Evolutionary conservation across 1,140 invertebrate species (phyloP), one percentile per base, ranked within the genome.

Genomic region (Ceratina calcarata): DNA sequence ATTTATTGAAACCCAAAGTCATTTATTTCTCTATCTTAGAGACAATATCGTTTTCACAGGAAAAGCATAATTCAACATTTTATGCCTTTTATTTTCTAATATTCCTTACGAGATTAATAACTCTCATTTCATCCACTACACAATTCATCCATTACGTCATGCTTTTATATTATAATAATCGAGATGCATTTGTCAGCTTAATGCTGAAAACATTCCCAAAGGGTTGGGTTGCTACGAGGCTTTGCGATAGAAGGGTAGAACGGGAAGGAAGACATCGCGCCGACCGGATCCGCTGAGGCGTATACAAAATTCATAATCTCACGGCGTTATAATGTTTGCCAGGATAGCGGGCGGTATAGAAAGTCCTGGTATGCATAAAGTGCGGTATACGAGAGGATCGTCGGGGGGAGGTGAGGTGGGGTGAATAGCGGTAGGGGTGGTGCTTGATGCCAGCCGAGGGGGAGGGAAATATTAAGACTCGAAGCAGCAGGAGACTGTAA

Each of bases 221-320:
- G 27, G 18, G 7, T 45, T 4, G 22, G 13, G 0, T 2, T 3
- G 58, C 58, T 4, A 10, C n/a, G 60, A 53, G 24, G 12, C 10
- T 10, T 1, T 2, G 12, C 0, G 15, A n/a, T 20, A 49, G 22
- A 12, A 12, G 51, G 13, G 51, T 49, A 13, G 51, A 45, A 49
- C 3, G 13, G 0, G 6, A 16, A 55, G 45, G 13, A 69, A 55
- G 55, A 73, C 55, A 32, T 77, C 77, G 60, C n/a, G n/a, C n/a
- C n/a, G n/a, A 49, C 75, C 82, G 76, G 86, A 90, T 87, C 81
- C 85, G 83, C 81, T 72, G 72, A 81, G 79, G 71, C 70, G 79
- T 88, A 89, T 91, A 90, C 87, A 89, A 91, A 91, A 91, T 91
- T 91, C 86, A 91, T 91, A 91, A 91, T 91, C 86, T 84, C 80